A percentile compares a stretch with the other conserved stretches of the same genome.
These are phyloP conservation scores for Diarsia dahlii DNA, from an alignment of 2,888 invertebrate species.

Conservation along the genomic window DNA sequence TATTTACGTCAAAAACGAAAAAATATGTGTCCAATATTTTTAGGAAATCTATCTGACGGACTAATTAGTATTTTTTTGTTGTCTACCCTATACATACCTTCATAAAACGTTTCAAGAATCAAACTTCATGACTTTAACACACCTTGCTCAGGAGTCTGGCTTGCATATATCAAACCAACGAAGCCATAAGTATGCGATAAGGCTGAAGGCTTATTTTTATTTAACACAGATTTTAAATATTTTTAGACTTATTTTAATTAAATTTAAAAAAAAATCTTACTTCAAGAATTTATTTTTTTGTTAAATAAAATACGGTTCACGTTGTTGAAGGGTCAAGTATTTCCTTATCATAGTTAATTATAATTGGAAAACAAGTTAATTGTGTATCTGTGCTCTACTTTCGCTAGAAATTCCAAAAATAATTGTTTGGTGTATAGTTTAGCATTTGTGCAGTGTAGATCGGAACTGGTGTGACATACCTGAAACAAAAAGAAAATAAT, in stretches of 20 bases:
- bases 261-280: background rate
- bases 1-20: too few species aligned
- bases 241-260: background rate
- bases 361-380: background rate
- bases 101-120: background rate
- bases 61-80: too few species aligned
- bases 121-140: background rate
- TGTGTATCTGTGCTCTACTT: background rate
- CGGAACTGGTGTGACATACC: slow-evolving; percentile 21
- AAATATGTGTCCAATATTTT: too few species aligned
- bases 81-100: background rate
- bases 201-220: too few species aligned
- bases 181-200: background rate
- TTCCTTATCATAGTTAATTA: background rate
- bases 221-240: too few species aligned
- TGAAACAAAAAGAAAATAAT: slow-evolving; percentile 40
- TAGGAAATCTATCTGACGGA: too few species aligned
- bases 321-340: background rate
- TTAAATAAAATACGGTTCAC: background rate
- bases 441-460: background rate
- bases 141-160: background rate
- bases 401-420: background rate
- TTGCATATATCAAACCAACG: background rate
- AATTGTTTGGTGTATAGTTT: background rate
- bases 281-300: background rate